Percentiles rank a stretch among this genome's conserved stretches.
Evolutionary conservation across 2,888 invertebrate genomes (phyloP).

Genomic region (Lacanobia wlatinum): DNA sequence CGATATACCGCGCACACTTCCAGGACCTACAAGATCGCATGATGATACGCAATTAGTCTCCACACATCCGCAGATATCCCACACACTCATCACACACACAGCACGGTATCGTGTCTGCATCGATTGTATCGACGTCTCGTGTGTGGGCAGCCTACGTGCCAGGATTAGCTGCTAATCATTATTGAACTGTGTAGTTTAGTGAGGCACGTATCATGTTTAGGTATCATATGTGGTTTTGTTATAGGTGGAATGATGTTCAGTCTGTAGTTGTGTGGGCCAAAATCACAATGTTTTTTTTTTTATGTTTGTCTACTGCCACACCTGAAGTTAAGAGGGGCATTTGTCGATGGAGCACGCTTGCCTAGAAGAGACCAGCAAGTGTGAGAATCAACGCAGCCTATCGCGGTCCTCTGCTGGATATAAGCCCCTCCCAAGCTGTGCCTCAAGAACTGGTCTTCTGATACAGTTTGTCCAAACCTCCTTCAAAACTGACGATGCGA

Average conservation of each 20-base stretch:
- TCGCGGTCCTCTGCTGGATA: too few species aligned
- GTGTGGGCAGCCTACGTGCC: constrained; percentile 32
- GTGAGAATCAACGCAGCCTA: too few species aligned
- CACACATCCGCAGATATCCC: not conserved
- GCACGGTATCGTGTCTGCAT: not conserved
- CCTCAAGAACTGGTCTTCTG: too few species aligned
- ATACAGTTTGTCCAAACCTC: too few species aligned
- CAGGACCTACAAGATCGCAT: constrained; percentile 4
- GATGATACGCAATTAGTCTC: constrained; percentile 23
- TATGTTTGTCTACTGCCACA: too few species aligned
- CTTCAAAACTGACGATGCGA: too few species aligned
- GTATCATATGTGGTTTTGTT: not conserved
- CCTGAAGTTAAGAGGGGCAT: too few species aligned
- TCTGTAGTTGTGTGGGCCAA: too few species aligned
- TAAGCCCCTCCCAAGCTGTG: too few species aligned
- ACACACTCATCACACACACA: constrained; percentile 5
- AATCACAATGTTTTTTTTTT: too few species aligned
- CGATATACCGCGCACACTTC: constrained; percentile 1
- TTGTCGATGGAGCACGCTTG: too few species aligned
- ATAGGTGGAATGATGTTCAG: not conserved
- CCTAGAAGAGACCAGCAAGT: too few species aligned
- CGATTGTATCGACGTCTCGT: constrained; percentile 16
- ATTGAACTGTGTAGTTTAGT: constrained; percentile 16
- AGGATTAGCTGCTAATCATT: constrained; percentile 38
- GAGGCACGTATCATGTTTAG: constrained; percentile 6